These are phyloP conservation scores for Drosophila kurseongensis DNA, from an alignment of 1,140 invertebrate species.

Conservation along the genomic window DNA sequence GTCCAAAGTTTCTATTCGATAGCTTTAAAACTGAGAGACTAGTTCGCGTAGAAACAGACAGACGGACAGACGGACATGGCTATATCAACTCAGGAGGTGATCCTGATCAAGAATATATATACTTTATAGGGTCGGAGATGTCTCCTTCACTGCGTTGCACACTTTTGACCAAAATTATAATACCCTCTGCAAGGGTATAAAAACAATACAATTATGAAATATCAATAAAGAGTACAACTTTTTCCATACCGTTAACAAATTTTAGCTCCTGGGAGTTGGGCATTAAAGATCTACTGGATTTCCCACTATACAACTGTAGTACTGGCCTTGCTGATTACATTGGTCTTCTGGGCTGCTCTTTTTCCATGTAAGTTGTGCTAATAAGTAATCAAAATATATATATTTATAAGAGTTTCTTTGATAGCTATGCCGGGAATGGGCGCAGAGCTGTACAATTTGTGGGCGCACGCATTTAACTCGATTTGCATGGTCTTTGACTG, in stretches of 20 bases:
- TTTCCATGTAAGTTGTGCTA: conserved; percentile 72
- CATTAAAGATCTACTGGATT: conserved; percentile 87
- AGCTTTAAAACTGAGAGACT: too few species aligned
- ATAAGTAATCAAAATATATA: too few species aligned
- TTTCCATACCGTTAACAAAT: neutral
- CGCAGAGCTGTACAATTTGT: conserved; percentile 86
- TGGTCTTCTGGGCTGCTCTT: conserved; percentile 87
- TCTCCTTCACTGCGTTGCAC: too few species aligned
- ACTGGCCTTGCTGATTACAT: conserved; percentile 86
- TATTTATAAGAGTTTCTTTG: neutral
- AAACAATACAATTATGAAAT: neutral
- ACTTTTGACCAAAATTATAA: too few species aligned
- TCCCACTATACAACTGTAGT: conserved; percentile 86
- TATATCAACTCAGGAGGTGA: too few species aligned
- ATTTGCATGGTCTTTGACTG: conserved; percentile 90
- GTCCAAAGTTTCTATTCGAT: too few species aligned
- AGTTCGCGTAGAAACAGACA: too few species aligned
- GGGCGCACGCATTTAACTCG: conserved; percentile 91
- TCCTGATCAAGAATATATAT: too few species aligned
- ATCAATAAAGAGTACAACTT: neutral
- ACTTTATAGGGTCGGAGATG: too few species aligned
- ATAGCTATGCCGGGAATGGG: conserved; percentile 59
- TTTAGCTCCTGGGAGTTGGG: conserved; percentile 59
- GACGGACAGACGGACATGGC: too few species aligned
- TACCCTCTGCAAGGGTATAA: too few species aligned